Base-by-base conservation (phyloP, 2,888 invertebrate genomes). In the Muscina levida region DNA sequence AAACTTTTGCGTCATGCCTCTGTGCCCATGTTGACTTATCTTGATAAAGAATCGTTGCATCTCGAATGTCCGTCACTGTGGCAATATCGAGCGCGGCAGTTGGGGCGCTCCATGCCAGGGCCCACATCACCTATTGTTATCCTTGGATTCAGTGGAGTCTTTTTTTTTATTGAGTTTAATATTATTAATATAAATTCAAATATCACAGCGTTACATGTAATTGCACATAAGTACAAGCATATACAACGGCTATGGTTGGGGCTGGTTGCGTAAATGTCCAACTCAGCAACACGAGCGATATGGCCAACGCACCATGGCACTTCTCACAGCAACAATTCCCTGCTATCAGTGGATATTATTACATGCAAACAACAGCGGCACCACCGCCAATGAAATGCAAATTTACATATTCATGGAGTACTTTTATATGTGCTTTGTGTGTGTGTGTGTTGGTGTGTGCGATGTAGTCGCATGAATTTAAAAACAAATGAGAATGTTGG, bases 121-220 rank as follows among this genome's bases (percentile, higher is more conserved):
- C 8, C 3, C 31, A 8, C 31, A 31, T 31, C 31, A 31, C 31
- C 8, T 13, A 26, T 19, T 39, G 39, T 62, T 62, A 62, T 62
- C 62, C 62, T 62, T 62, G 62, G 62, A 62, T 22, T 22, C 24
- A 3, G 13, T 42, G n/a, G 26, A 6, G 31, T 56, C 2, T 26
- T 1, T 59, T 3, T 62, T 42, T 62, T 62, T 62, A 62, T 62
- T 62, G 62, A 39, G 42, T 62, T 62, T 62, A 62, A 62, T 62
- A 62, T 62, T 62, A 62, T 39, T 62, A 62, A 62, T 62, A 62
- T 62, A 62, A 62, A 62, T 62, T 62, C 39, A 62, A 62, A 62
- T 62, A 62, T 62, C 62, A 62, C 19, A 22, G 13, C 19, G 22
- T 42, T 11, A 39, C 42, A 11, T 42, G 62, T 48, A 17, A 11